Evolutionary conservation across 2,888 invertebrate genomes (phyloP).

Genomic region (Diloba caeruleocephala): DNA sequence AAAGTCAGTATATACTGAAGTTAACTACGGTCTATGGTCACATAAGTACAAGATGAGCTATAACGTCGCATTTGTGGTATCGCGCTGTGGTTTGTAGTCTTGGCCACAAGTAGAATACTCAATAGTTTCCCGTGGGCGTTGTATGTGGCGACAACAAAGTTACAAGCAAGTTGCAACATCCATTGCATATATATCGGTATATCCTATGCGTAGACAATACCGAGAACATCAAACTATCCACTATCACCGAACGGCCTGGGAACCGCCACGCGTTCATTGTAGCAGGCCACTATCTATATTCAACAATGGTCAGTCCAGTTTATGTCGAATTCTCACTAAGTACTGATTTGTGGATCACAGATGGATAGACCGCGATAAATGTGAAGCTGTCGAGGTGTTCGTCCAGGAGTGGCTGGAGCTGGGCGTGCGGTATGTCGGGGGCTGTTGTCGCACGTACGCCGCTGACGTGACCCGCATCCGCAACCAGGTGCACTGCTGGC

Average conservation of each 20-base stretch:
- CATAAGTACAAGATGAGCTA: too few species aligned
- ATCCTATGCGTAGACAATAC: too few species aligned
- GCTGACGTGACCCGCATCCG: conserved; percentile 93
- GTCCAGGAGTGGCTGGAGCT: conserved; percentile 94
- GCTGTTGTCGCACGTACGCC: conserved; percentile 96
- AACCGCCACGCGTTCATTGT: too few species aligned
- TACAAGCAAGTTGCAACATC: too few species aligned
- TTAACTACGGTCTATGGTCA: neutral
- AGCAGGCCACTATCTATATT: too few species aligned
- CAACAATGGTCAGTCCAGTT: too few species aligned
- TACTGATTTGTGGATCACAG: conserved; percentile 69
- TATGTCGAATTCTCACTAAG: neutral
- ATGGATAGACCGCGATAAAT: conserved; percentile 92
- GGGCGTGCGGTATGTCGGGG: conserved; percentile 96
- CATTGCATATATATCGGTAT: too few species aligned
- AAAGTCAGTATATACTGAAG: conserved; percentile 1
- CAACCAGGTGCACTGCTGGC: conserved; percentile 89
- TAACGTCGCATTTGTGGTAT: neutral
- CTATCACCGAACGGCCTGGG: too few species aligned
- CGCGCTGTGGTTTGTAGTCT: neutral
- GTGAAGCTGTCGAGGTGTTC: conserved; percentile 92
- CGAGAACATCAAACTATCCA: too few species aligned
- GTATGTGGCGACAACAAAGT: too few species aligned
- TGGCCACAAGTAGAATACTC: too few species aligned
- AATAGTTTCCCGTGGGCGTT: too few species aligned